These are phyloP conservation scores for Hippocampus mohnikei DNA, from an alignment of 2,113 vertebrate genomes.

Conservation along the genomic window DNA sequence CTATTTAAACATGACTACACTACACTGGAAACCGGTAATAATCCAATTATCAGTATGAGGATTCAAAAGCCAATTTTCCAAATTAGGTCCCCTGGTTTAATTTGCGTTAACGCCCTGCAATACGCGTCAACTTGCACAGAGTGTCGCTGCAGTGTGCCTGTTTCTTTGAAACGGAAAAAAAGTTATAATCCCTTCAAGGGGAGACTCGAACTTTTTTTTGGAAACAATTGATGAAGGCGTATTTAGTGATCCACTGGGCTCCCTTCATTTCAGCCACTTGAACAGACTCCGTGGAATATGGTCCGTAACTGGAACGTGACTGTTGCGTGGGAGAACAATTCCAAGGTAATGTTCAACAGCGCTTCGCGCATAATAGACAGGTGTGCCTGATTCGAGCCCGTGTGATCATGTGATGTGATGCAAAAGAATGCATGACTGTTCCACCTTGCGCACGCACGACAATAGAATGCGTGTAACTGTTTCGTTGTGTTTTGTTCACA, in stretches of 20 bases:
- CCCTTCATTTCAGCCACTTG: not conserved
- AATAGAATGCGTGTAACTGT: not conserved
- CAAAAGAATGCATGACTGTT: slow-evolving; percentile 10
- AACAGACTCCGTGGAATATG: not conserved
- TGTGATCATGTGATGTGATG: slow-evolving; percentile 36
- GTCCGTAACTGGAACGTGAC: not conserved
- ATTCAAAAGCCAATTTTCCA: not conserved
- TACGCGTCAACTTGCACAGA: not conserved
- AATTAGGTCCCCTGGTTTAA: not conserved
- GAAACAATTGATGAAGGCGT: not conserved
- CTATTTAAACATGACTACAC: too few relatives aligned
- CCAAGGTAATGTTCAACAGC: not conserved
- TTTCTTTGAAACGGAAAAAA: not conserved
- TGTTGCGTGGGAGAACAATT: slow-evolving; percentile 12
- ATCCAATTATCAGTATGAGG: not conserved
- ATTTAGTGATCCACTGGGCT: not conserved
- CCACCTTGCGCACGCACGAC: not conserved
- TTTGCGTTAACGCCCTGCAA: not conserved
- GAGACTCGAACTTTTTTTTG: slow-evolving; percentile 12
- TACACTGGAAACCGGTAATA: too few relatives aligned
- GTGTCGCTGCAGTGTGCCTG: slow-evolving; percentile 23
- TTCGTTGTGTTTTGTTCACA: not conserved
- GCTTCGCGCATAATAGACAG: slow-evolving; percentile 15
- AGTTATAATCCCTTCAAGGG: slow-evolving; percentile 2
- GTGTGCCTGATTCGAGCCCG: slow-evolving; percentile 48